phyloP scores from a whole-genome alignment of 2,113 vertebrate genomes.

The Diglossa brunneiventris region DNA sequence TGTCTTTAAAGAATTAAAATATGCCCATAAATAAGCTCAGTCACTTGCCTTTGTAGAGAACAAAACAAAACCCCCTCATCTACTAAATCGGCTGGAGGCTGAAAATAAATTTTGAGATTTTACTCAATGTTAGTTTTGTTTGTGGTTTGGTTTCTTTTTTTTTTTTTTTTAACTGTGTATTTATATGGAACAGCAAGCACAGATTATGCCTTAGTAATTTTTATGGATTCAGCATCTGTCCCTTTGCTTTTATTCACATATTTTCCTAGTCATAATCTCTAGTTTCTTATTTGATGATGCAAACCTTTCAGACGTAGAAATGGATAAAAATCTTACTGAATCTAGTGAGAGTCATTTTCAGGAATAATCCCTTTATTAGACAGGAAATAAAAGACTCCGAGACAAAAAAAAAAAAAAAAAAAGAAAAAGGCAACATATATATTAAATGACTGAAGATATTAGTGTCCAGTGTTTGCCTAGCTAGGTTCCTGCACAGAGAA shows the following conservation, averaged over 20 bases:
- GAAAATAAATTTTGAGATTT: conserved; percentile 1
- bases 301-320: conserved; percentile 19
- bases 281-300: conserved; percentile 43
- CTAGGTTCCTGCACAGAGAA: neutral
- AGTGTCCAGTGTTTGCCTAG: conserved; percentile 16
- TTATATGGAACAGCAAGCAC: conserved; percentile 41
- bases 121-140: neutral
- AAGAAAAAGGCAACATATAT: neutral
- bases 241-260: conserved; percentile 57
- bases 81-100: neutral
- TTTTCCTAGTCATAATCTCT: neutral
- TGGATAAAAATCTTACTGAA: conserved; percentile 36
- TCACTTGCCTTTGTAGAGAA: neutral
- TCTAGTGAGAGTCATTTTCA: conserved; percentile 34
- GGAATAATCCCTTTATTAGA: conserved; percentile 50
- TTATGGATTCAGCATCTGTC: conserved; percentile 40
- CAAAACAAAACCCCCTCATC: neutral
- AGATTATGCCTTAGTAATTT: conserved; percentile 53
- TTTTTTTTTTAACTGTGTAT: neutral
- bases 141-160: neutral
- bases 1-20: conserved; percentile 7
- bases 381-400: conserved; percentile 4
- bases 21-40: neutral
- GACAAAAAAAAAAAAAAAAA: neutral
- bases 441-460: conserved; percentile 54